These are phyloP conservation scores for Equus quagga DNA, from an alignment of 2,113 vertebrate species.

Conservation along the genomic window DNA sequence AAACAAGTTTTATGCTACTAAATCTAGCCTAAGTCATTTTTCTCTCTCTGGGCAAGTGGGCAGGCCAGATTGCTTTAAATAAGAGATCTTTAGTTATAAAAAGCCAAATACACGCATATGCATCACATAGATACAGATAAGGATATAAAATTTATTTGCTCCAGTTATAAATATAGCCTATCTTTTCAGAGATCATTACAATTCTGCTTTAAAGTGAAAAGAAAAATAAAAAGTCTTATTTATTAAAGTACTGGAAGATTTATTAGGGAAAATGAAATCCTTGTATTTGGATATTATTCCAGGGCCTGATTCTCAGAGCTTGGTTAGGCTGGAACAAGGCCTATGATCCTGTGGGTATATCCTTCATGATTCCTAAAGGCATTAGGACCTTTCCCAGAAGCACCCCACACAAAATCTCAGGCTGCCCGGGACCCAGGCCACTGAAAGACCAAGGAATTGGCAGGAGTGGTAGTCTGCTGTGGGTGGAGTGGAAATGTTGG, in stretches of 20 bases:
- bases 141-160: neutral
- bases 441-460: neutral
- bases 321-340: neutral
- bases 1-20: neutral
- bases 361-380: neutral
- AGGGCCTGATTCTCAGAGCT: neutral
- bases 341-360: neutral
- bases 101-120: neutral
- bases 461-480: too few species aligned
- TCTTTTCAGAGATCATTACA: neutral
- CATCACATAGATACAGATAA: accelerated
- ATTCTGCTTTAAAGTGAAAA: neutral
- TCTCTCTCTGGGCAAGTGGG: neutral
- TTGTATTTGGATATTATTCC: neutral
- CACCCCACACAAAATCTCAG: neutral
- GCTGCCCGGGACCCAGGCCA: neutral
- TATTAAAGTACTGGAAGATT: neutral
- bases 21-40: neutral
- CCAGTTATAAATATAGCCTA: neutral
- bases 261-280: neutral
- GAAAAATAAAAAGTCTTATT: neutral
- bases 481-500: neutral
- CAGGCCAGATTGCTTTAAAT: neutral
- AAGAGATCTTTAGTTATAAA: neutral
- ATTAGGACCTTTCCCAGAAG: neutral